Evolutionary conservation across 2,797 vertebrate species (phyloP), one percentile per base, ranked within the genome.

Genomic region (Hirundo rustica): DNA sequence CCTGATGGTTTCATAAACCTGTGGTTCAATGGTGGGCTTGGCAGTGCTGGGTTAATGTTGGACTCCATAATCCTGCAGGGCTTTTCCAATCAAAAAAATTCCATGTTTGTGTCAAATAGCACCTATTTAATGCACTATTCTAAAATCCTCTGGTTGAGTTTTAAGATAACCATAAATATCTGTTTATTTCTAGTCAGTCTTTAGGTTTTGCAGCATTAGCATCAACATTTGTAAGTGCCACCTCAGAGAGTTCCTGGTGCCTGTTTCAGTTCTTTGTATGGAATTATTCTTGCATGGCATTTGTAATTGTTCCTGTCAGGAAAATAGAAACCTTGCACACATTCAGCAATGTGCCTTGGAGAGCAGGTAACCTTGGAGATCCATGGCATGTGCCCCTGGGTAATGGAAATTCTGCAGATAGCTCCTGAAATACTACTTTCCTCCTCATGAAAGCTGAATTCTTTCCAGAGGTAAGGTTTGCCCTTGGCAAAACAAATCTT

Each of bases 241-340:
- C 96, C 96, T 94, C 48, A 42, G 94, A 97, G 92, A 93, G 88
- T 94, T 94, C 95, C 90, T 75, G 94, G 92, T 83, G 42, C 51
- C 78, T 72, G 94, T 94, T 96, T 96, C 91, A 76, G 93, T 89
- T 90, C 97, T 97, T 92, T 87, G 91, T 87, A 73, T 94, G 95
- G 96, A 97, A 97, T 98, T 98, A 98, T 97, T 98, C 97, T 98
- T 98, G 96, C 97, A 55, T 98, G 97, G 95, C 97, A 96, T 98
- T 98, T 98, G 97, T 98, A 98, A 98, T 98, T 98, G 98, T 98
- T 98, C 97, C 97, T 98, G 97, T 98, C 96, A 97, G 96, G 96
- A 97, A 98, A 98, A 98, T 97, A 97, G 96, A 98, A 98, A 97
- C 96, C 96, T 98, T 97, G 95, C 91, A 93, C 91, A 98, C 97